Conservation (phyloP, 1,140 invertebrate genomes). For the Nebria ingens region DNA sequence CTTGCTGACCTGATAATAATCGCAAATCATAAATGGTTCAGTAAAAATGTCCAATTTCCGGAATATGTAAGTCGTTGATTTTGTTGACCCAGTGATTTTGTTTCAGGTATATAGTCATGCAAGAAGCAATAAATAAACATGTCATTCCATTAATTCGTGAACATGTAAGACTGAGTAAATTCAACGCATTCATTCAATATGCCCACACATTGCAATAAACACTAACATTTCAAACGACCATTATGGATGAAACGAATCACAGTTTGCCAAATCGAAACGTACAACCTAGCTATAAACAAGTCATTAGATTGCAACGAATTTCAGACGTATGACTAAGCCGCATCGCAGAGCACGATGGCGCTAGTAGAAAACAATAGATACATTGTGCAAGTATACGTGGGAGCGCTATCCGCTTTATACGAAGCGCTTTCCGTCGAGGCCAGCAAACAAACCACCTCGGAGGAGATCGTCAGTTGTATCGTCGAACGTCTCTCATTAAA, state of each 20-base stretch:
- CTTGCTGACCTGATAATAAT: no score
- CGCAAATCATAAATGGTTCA: no score
- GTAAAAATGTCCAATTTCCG: no score
- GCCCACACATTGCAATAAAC: no score
- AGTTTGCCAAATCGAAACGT: no score
- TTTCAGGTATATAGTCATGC: background rate
- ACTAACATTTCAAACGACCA: no score
- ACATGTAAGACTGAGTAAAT: background rate
- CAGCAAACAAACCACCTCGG: slow-evolving; percentile 80
- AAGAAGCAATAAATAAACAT: background rate
- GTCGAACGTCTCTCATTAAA: slow-evolving; percentile 63
- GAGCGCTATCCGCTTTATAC: slow-evolving; percentile 76
- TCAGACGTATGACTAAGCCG: slow-evolving; percentile 8
- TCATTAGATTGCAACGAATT: slow-evolving; percentile 24
- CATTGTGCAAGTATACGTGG: slow-evolving; percentile 77
- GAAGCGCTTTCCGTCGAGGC: slow-evolving; percentile 87
- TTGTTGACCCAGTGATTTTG: no score
- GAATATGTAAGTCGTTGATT: no score
- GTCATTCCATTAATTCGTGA: background rate
- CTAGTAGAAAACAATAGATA: slow-evolving; percentile 43
- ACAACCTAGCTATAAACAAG: no score
- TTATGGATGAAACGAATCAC: no score
- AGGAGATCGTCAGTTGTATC: slow-evolving; percentile 82
- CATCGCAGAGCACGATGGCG: slow-evolving; percentile 32
- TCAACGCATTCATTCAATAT: no score